Evolutionary conservation across 2,888 invertebrate species (phyloP), one percentile per base, ranked within the genome.

Genomic region (Metalampra italica): DNA sequence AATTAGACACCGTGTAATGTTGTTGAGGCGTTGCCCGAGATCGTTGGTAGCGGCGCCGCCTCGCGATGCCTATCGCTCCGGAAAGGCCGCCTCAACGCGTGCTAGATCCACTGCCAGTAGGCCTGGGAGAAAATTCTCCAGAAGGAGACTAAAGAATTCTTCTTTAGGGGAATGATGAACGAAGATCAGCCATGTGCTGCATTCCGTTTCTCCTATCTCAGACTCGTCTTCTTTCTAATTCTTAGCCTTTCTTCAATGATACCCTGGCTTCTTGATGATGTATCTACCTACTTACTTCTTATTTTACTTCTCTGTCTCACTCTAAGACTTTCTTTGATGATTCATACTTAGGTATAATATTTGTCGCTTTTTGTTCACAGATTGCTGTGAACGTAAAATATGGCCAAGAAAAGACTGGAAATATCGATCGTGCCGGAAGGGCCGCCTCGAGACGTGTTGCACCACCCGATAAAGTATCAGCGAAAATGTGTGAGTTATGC

Each of bases 1-100:
- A 81, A 80, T 82, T 80, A 81, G 75, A 73, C 66, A 66, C 62
- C 67, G 72, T 73, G 69, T 78, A 80, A 80, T 78, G 66, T 59
- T 63, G 73, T 72, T 71, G 71, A 78, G 78, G 80, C 73, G 71
- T 67, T 68, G 60, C 68, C 58, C 60, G 62, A 69, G 72, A 78
- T 74, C 72, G 64, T 55, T 74, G 71, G 80, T 78, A 78, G 78
- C 75, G 68, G 74, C 59, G 61, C 70, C 82, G 81, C 78, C 78
- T 79, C 54, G 57, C 60, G 85, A 86, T 86, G 66, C 64, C 72
- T 83, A 87, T 87, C 85, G 51, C 51, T 22, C 22, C 59, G 66
- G 67, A 68, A 68, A 66, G 70, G 68, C 75, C 72, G 78, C 78
- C 74, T 76, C 70, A 66, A 74, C 77, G 76, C 76, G 78, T 78